Percentiles rank a stretch among this genome's conserved stretches.
phyloP scores from a whole-genome alignment of 1,140 invertebrate genomes.

The Zaprionus davidi region DNA sequence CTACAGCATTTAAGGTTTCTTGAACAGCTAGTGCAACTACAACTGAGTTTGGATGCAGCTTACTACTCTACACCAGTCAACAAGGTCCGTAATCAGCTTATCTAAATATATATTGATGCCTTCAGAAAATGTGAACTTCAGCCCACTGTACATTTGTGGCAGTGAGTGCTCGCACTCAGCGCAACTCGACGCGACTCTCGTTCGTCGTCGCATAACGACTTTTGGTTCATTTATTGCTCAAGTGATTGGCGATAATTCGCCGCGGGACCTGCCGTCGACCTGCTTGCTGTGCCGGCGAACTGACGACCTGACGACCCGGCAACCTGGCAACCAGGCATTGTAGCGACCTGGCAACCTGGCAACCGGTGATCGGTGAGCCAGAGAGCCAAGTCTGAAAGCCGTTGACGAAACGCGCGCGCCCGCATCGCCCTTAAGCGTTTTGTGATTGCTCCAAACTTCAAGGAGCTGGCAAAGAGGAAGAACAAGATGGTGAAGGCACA shows the following conservation, averaged over 20 bases:
- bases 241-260: conserved; percentile 67
- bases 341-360: conserved; percentile 30
- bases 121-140: background rate
- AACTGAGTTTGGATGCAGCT: no score
- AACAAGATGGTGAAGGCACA: background rate
- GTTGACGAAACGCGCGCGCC: conserved; percentile 27
- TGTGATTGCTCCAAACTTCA: conserved; percentile 41
- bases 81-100: background rate
- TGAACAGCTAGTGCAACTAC: background rate
- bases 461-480: background rate
- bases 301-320: conserved; percentile 2
- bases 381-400: conserved; percentile 12
- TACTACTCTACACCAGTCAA: background rate
- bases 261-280: conserved; percentile 48
- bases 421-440: conserved; percentile 42
- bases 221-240: conserved; percentile 64
- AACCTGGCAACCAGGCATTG: conserved; percentile 14
- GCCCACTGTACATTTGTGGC: conserved; percentile 15
- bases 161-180: background rate
- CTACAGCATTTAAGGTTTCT: background rate
- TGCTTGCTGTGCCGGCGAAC: conserved; percentile 6
- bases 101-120: background rate
- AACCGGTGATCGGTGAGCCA: conserved; percentile 6
- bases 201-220: conserved; percentile 55
- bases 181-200: conserved; percentile 23